A percentile compares a stretch with the other conserved stretches of the same genome.
These are phyloP conservation scores for Prionailurus viverrinus DNA, from an alignment of 2,113 vertebrate species.

Conservation along the genomic window DNA sequence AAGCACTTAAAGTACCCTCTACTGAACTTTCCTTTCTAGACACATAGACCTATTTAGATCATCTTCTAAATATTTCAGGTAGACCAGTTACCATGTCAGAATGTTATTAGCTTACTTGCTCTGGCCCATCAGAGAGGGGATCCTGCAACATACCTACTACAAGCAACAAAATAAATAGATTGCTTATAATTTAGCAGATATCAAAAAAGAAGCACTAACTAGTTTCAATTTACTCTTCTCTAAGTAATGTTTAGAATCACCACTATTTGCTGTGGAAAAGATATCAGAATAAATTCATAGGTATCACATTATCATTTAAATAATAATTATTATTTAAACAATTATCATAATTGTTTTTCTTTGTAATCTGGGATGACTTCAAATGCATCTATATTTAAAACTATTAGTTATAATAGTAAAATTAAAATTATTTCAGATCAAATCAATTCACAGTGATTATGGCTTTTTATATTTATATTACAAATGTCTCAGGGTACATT, in stretches of 20 bases:
- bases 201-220: constrained; percentile 36
- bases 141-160: constrained; percentile 36
- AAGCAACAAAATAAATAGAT: constrained; percentile 54
- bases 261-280: constrained; percentile 31
- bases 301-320: constrained; percentile 35
- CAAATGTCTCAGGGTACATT: constrained; percentile 1
- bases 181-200: constrained; percentile 46
- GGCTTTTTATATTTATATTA: constrained; percentile 19
- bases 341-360: background rate
- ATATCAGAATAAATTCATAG: constrained; percentile 24
- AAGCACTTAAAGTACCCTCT: constrained; percentile 75
- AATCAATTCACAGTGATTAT: background rate
- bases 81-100: constrained; percentile 78
- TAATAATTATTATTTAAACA: background rate
- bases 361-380: constrained; percentile 1
- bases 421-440: constrained; percentile 14
- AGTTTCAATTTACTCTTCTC: constrained; percentile 25
- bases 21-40: constrained; percentile 75
- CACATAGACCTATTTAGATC: constrained; percentile 67
- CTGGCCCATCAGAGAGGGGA: constrained; percentile 56
- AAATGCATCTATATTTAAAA: constrained; percentile 19
- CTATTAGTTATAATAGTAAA: background rate
- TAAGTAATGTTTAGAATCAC: constrained; percentile 14
- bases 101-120: constrained; percentile 72
- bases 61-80: constrained; percentile 85